Conservation (phyloP, 2,113 vertebrate genomes). For the Coracopsis vasa region DNA sequence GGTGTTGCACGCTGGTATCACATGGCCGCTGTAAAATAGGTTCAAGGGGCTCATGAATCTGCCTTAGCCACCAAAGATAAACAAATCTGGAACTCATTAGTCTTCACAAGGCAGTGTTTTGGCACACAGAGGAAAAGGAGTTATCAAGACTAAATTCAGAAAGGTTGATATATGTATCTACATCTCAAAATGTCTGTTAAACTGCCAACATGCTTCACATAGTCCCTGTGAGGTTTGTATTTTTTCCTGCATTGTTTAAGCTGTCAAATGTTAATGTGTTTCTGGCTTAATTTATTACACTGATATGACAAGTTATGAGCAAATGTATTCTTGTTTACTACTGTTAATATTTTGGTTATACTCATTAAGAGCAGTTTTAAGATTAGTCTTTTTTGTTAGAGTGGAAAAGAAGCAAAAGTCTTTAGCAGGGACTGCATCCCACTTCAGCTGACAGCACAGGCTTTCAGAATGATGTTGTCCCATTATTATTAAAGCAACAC, state of each 20-base stretch:
- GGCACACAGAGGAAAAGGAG: slow-evolving; percentile 56
- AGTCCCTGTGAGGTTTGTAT: slow-evolving; percentile 52
- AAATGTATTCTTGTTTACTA: slow-evolving; percentile 59
- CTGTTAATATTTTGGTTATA: slow-evolving; percentile 68
- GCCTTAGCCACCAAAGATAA: slow-evolving; percentile 60
- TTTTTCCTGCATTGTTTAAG: slow-evolving; percentile 68
- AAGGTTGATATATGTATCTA: slow-evolving; percentile 63
- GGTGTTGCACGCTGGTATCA: slow-evolving; percentile 12
- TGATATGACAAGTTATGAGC: slow-evolving; percentile 64
- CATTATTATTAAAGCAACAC: not conserved
- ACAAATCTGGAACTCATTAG: slow-evolving; percentile 67
- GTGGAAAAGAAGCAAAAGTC: slow-evolving; percentile 41
- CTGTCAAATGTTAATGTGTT: slow-evolving; percentile 67
- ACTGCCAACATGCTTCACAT: slow-evolving; percentile 69
- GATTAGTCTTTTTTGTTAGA: slow-evolving; percentile 72
- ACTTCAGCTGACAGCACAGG: not conserved
- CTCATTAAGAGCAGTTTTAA: slow-evolving; percentile 71
- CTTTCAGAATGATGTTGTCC: not conserved
- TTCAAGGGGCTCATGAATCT: slow-evolving; percentile 68
- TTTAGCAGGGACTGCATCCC: not conserved
- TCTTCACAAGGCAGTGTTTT: slow-evolving; percentile 64
- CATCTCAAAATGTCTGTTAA: slow-evolving; percentile 62
- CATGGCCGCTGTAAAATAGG: slow-evolving; percentile 5
- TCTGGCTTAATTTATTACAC: slow-evolving; percentile 65
- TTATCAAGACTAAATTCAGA: slow-evolving; percentile 63